Evolutionary conservation across 2,888 invertebrate genomes (phyloP).

Genomic region (Amphimallon solstitiale): DNA sequence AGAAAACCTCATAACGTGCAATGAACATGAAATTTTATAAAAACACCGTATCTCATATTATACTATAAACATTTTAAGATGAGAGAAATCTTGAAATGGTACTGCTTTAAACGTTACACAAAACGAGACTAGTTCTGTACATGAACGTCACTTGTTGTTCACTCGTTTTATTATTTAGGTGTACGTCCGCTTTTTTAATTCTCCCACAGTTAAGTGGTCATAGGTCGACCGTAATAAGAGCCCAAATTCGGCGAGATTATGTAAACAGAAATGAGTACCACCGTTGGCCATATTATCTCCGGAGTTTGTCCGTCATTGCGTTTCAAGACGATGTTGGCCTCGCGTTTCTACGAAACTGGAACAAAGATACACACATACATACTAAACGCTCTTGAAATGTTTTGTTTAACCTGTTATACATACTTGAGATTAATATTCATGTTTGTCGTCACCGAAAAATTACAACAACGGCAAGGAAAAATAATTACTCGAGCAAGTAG

Average conservation of each 20-base stretch:
- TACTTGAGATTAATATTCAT: not conserved
- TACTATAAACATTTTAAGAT: not conserved
- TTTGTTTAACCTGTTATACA: conserved; percentile 11
- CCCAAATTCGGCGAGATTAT: conserved; percentile 51
- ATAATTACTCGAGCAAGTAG: too few species aligned
- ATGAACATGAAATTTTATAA: too few species aligned
- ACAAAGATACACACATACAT: conserved; percentile 18
- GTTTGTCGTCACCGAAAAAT: not conserved
- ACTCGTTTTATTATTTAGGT: conserved; percentile 16
- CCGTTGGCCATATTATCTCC: conserved; percentile 28
- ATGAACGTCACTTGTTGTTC: conserved; percentile 26
- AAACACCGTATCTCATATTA: not conserved
- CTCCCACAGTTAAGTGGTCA: conserved; percentile 56
- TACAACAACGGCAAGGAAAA: too few species aligned
- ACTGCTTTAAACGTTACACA: conserved; percentile 11
- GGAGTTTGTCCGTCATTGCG: conserved; percentile 11
- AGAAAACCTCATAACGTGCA: too few species aligned
- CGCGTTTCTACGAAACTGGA: conserved; percentile 33
- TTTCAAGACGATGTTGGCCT: conserved; percentile 10
- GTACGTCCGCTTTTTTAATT: conserved; percentile 34
- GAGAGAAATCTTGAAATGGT: conserved; percentile 14
- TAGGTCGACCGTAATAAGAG: conserved; percentile 50
- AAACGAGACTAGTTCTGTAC: conserved; percentile 30
- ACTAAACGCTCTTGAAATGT: conserved; percentile 11
- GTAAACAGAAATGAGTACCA: conserved; percentile 38